Evolutionary conservation across 2,113 vertebrate species (phyloP).

Genomic region (Eudyptes chrysolophus): DNA sequence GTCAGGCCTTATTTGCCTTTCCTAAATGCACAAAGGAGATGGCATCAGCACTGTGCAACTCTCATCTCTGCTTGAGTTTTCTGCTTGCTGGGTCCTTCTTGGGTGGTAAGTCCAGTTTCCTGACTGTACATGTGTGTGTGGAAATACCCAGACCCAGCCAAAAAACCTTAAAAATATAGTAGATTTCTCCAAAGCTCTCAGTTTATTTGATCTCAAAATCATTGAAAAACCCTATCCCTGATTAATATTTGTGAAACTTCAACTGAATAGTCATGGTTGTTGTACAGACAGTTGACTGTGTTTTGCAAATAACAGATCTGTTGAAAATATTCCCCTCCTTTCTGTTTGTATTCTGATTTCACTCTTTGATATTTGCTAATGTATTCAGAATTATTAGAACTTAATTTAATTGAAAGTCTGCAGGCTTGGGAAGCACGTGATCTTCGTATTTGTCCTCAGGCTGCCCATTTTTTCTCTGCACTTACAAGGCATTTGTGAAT

Average conservation of each 20-base stretch:
- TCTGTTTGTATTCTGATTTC: not conserved
- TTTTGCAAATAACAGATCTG: not conserved
- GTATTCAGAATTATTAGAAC: conserved; percentile 44
- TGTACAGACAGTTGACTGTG: not conserved
- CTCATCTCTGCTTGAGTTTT: not conserved
- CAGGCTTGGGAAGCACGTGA: not conserved
- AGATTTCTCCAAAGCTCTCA: not conserved
- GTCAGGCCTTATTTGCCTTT: not conserved
- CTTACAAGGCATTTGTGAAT: not conserved
- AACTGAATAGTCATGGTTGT: not conserved
- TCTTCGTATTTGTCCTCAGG: not conserved
- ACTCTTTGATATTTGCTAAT: conserved; percentile 38
- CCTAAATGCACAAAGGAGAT: not conserved
- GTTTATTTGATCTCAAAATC: not conserved
- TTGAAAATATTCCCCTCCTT: not conserved
- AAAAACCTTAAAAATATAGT: not conserved
- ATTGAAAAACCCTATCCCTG: not conserved
- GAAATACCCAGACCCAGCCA: not conserved
- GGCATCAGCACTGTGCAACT: not conserved
- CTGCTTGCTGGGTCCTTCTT: not conserved
- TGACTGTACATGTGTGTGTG: not conserved
- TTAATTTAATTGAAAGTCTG: conserved; percentile 34
- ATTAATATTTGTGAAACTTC: not conserved
- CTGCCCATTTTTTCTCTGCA: not conserved
- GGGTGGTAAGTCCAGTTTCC: not conserved